Base-by-base conservation (phyloP, 2,797 vertebrate genomes). In the Micromesistius poutassou region DNA sequence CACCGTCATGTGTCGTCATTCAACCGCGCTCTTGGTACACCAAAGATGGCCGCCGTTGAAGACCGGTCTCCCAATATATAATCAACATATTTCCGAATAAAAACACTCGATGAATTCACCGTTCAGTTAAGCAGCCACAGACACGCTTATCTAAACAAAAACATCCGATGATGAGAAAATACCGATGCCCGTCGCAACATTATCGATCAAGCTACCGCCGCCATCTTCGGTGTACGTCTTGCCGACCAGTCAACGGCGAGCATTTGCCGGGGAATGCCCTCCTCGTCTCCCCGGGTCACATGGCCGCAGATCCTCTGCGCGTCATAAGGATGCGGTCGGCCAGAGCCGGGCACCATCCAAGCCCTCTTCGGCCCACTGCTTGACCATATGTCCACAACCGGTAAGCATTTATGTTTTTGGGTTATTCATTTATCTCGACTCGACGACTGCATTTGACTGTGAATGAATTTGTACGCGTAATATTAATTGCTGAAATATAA, bases 311-410 rank as follows among this genome's bases (percentile, higher is more conserved):
- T 81, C 76, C 87, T 71, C 81, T 79, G 62, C 83, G 84, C 87
- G 89, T 93, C 90, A 91, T 82, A 82, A 89, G 86, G 88, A 90
- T 91, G 89, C 89, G 80, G 88, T 68, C 80, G 83, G 81, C 77
- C 68, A 87, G 82, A 87, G 82, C 86, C 87, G 84, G 87, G 79
- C 84, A 83, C 79, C 78, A 78, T 81, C 76, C 77, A 30, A 71
- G 62, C 62, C n/a, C 33, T 55, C 31, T 70, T 55, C 62, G 74
- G 80, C 78, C 72, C 72, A 30, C 76, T 19, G 42, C 50, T 71
- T 76, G 71, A 76, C 14, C 74, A 16, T n/a, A 74, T 83, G 77
- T 35, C 71, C 81, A 72, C 71, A 80, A 68, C 81, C 77, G 90
- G 91, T 91, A 91, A 87, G 89, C 88, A 87, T 71, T 33, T 30